Base-by-base conservation (phyloP, 2,797 vertebrate genomes). In the Chloroceryle amazona region DNA sequence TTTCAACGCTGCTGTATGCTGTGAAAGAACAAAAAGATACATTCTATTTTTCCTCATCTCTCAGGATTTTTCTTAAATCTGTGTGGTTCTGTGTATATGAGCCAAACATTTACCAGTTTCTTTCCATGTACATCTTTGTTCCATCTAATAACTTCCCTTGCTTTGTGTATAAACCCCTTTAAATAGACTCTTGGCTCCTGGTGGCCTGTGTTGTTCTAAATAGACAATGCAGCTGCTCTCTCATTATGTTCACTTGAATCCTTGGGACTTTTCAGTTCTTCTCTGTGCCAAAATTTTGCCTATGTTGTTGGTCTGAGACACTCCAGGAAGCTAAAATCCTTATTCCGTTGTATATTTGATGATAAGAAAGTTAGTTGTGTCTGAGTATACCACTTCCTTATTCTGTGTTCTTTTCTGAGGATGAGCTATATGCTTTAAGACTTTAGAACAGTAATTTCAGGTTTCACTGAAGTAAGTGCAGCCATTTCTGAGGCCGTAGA, bases 171-270 rank as follows among this genome's bases (percentile, higher is more conserved):
- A 95, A 85, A 46, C 37, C 37, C 19, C 66, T 95, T 72, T 88
- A 83, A 88, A 88, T n/a, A 91, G 91, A 55, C 91, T 88, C 73
- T 78, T 93, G 94, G 94, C 93, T 96, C 75, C 89, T 88, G 71
- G 28, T 95, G 86, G 72, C 87, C 75, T 26, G 35, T 91, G 89
- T 95, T 91, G 49, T 94, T 96, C 65, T 89, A 89, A 86, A 62
- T 4, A 54, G 85, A 94, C 91, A 94, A 96, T 90, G 82, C 94
- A 95, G 86, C 94, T 95, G 96, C 86, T 92, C 76, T 46, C 83
- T 86, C 46, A 49, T 86, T 86, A 66, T 75, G 73, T 91, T 78
- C 73, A 16, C 51, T 95, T 72, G 75, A 93, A 79, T 95, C 85
- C 75, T 88, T 52, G n/a, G 25, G 65, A 63, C 78, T 89, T 67